Evolutionary conservation across 2,113 vertebrate species (phyloP).

Genomic region (Desmodus rotundus): DNA sequence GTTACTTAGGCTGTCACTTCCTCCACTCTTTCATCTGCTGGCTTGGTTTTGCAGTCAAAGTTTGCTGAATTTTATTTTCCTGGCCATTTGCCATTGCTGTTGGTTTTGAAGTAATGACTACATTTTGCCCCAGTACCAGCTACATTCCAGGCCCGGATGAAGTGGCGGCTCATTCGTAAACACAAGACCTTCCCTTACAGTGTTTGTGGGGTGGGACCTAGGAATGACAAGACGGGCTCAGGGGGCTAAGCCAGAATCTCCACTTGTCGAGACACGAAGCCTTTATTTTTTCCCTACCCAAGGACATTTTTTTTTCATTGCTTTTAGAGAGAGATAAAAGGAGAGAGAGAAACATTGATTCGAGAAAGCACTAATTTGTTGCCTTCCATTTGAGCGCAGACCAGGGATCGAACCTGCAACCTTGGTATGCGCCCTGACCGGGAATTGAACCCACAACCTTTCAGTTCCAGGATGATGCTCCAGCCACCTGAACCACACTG

Average conservation of each 20-base stretch:
- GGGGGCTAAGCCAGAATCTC: background rate
- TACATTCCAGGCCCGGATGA: background rate
- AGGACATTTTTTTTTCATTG: no score
- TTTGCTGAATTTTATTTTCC: slow-evolving; percentile 22
- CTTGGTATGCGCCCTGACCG: no score
- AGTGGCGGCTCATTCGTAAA: background rate
- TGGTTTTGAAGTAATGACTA: slow-evolving; percentile 1
- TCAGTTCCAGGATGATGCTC: no score
- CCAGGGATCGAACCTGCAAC: no score
- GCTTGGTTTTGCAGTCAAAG: background rate
- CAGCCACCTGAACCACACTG: no score
- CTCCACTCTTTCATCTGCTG: background rate
- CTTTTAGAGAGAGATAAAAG: no score
- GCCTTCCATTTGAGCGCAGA: no score
- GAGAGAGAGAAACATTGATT: no score
- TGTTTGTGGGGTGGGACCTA: background rate
- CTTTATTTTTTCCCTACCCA: background rate
- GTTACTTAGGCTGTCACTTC: slow-evolving; percentile 11
- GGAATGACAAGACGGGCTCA: background rate
- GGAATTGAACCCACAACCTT: no score
- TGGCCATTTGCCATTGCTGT: background rate
- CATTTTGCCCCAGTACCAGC: background rate
- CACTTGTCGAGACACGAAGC: background rate
- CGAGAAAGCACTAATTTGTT: no score
- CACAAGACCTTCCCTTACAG: background rate